Percentiles rank a stretch among this genome's conserved stretches.
Conservation (phyloP, 1,140 invertebrate genomes). For the Drosophila suzukii region DNA sequence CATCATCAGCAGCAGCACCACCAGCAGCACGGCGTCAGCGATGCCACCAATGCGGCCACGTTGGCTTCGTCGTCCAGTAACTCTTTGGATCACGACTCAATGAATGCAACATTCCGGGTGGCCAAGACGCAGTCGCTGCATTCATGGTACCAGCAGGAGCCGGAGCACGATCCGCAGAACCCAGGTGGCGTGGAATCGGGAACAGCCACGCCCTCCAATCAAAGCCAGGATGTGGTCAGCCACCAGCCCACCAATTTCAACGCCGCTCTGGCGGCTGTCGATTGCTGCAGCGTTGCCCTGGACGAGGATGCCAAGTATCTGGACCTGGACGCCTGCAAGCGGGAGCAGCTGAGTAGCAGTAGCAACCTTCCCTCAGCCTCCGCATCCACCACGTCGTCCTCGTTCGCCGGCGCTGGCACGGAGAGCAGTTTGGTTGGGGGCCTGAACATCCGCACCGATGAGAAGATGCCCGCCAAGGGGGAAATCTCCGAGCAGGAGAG, state of each 20-base stretch:
- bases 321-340: slow-evolving; percentile 79
- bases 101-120: slow-evolving; percentile 68
- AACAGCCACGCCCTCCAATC: slow-evolving; percentile 26
- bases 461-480: slow-evolving; percentile 92
- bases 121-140: slow-evolving; percentile 55
- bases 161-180: slow-evolving; percentile 25
- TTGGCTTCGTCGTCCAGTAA: slow-evolving; percentile 74
- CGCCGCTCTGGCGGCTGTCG: slow-evolving; percentile 63
- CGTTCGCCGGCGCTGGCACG: slow-evolving; percentile 70
- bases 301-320: slow-evolving; percentile 76
- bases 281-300: slow-evolving; percentile 65
- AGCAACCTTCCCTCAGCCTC: slow-evolving; percentile 66
- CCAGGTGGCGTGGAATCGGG: slow-evolving; percentile 23
- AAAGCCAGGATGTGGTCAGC: slow-evolving; percentile 38
- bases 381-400: slow-evolving; percentile 73
- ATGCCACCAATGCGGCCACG: slow-evolving; percentile 77
- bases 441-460: slow-evolving; percentile 91
- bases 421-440: slow-evolving; percentile 82
- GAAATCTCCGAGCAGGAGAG: slow-evolving; percentile 93
- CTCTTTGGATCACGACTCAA: slow-evolving; percentile 72
- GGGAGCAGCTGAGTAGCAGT: slow-evolving; percentile 71
- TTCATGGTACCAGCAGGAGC: slow-evolving; percentile 54
- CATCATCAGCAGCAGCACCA: slow-evolving; percentile 49
- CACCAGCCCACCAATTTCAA: slow-evolving; percentile 76
- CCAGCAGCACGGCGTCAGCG: slow-evolving; percentile 54